phyloP scores from a whole-genome alignment of 2,888 invertebrate genomes.

The Epistrophella euchroma region DNA sequence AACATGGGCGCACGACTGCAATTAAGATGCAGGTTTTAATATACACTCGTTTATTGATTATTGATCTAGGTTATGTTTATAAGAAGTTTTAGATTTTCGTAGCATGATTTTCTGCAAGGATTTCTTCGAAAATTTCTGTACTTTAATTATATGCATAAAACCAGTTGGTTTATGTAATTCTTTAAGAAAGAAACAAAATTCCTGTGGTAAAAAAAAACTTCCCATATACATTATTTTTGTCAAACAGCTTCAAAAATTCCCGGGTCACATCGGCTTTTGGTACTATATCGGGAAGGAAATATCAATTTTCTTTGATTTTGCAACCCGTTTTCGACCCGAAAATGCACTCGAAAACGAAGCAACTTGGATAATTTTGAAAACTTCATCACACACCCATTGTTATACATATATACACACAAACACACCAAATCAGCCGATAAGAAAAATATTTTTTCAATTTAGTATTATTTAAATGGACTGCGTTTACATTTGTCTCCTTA shows the following conservation, averaged over 20 bases:
- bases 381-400: constrained; percentile 45
- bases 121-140: not conserved
- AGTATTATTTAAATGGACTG: not conserved
- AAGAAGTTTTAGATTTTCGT: constrained; percentile 32
- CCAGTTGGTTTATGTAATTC: constrained; percentile 64
- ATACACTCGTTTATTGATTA: constrained; percentile 70
- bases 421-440: constrained; percentile 18
- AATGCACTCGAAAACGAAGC: constrained; percentile 61
- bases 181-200: constrained; percentile 4
- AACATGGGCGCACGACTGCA: constrained; percentile 63
- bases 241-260: constrained; percentile 55
- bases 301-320: constrained; percentile 41
- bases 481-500: constrained; percentile 25
- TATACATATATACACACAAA: constrained; percentile 11
- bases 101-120: constrained; percentile 26
- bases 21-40: constrained; percentile 64
- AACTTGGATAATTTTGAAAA: constrained; percentile 26
- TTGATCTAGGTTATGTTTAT: constrained; percentile 78
- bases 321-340: constrained; percentile 57
- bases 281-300: constrained; percentile 26
- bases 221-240: constrained; percentile 42
- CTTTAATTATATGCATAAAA: constrained; percentile 1
- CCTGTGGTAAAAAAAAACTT: constrained; percentile 39
- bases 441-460: constrained; percentile 14
- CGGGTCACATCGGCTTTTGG: constrained; percentile 45